Evolutionary conservation across 2,888 invertebrate genomes (phyloP).

Genomic region (Dermolepida albohirtum): DNA sequence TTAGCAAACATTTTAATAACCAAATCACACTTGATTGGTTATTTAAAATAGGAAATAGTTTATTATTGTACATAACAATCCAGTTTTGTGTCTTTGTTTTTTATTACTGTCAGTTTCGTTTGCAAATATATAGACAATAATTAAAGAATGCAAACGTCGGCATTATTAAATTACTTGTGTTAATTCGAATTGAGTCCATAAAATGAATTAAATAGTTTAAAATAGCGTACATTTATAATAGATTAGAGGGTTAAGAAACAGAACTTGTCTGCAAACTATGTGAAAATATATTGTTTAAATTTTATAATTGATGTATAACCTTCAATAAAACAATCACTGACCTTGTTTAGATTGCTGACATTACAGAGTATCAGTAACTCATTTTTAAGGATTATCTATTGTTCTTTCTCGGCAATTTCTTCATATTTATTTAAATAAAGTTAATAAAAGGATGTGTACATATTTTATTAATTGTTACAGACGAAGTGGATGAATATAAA

Average conservation of each 20-base stretch:
- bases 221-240: background rate
- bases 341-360: constrained; percentile 29
- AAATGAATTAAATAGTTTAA: background rate
- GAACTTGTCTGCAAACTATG: background rate
- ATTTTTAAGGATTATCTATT: constrained; percentile 2
- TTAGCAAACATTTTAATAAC: constrained; percentile 13
- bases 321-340: constrained; percentile 35
- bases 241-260: too few species aligned
- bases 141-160: background rate
- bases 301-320: constrained; percentile 24
- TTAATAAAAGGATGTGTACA: too few species aligned
- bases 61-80: background rate
- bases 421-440: background rate
- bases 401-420: constrained; percentile 4
- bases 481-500: too few species aligned
- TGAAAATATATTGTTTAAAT: constrained; percentile 22
- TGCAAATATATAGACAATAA: background rate
- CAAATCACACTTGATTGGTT: constrained; percentile 3
- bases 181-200: background rate
- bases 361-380: background rate
- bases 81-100: background rate
- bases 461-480: too few species aligned
- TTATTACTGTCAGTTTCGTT: background rate
- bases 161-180: background rate
- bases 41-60: background rate